A percentile compares a stretch with the other conserved stretches of the same genome.
Conservation (phyloP, 2,888 invertebrate genomes). For the Cordilura impudica region DNA sequence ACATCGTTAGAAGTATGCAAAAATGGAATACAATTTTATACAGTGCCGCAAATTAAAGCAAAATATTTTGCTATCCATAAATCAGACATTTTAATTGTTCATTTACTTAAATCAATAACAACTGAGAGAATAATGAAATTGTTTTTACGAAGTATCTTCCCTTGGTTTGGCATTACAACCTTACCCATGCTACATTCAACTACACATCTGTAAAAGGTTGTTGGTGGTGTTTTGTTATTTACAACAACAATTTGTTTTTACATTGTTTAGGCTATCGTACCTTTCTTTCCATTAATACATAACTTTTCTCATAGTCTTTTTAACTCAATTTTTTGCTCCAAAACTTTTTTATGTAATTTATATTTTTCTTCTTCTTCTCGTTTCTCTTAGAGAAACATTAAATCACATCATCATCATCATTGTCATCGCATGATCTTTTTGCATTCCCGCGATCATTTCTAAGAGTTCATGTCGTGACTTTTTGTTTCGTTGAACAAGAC, state of each 20-base stretch:
- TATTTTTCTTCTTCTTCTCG: slow-evolving; percentile 14
- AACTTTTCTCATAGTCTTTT: slow-evolving; percentile 54
- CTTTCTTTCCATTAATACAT: slow-evolving; percentile 39
- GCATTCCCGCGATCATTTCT: slow-evolving; percentile 61
- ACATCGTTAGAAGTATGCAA: too few species aligned
- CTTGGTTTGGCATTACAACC: too few species aligned
- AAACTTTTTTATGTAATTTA: slow-evolving; percentile 2
- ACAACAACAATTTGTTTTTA: not conserved
- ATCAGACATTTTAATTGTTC: too few species aligned
- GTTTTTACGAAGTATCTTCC: too few species aligned
- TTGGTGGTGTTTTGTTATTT: not conserved
- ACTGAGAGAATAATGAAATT: too few species aligned
- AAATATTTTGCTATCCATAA: too few species aligned
- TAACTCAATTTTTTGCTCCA: not conserved
- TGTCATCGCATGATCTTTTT: slow-evolving; percentile 62
- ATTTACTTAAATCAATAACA: too few species aligned
- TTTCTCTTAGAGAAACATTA: slow-evolving; percentile 38
- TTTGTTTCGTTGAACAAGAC: slow-evolving; percentile 20
- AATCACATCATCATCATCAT: slow-evolving; percentile 56
- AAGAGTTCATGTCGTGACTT: slow-evolving; percentile 63
- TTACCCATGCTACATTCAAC: not conserved
- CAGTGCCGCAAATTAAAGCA: too few species aligned
- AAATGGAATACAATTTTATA: too few species aligned
- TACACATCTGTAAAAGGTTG: not conserved
- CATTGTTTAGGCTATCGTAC: not conserved